Percentiles rank a stretch among this genome's conserved stretches.
These are phyloP conservation scores for Exocentrus adspersus DNA, from an alignment of 2,888 invertebrate species.

Conservation along the genomic window DNA sequence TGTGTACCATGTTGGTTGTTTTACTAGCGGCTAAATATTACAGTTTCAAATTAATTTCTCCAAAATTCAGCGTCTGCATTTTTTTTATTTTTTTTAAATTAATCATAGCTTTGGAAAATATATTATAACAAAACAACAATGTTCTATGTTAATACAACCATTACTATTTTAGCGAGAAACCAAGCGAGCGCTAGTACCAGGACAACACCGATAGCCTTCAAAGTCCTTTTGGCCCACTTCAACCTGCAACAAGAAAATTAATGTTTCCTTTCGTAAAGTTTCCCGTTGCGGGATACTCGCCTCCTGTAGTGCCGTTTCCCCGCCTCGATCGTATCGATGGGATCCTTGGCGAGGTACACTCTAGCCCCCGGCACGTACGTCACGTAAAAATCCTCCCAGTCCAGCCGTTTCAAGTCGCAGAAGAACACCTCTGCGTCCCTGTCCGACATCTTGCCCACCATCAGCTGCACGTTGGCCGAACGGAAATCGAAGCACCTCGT, in stretches of 20 bases:
- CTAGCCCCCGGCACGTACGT: conserved; percentile 80
- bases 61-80: too few relatives aligned
- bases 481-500: not conserved
- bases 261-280: too few relatives aligned
- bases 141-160: too few relatives aligned
- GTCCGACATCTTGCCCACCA: not conserved
- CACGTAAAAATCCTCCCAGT: conserved; percentile 79
- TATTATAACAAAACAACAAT: too few relatives aligned
- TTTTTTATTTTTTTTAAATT: too few relatives aligned
- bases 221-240: conserved; percentile 34
- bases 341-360: conserved; percentile 82
- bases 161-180: too few relatives aligned
- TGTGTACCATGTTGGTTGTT: too few relatives aligned
- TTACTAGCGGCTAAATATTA: too few relatives aligned
- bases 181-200: conserved; percentile 32
- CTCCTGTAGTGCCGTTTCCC: conserved; percentile 60
- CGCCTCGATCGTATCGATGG: conserved; percentile 72
- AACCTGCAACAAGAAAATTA: conserved; percentile 32
- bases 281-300: too few relatives aligned
- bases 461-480: not conserved
- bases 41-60: too few relatives aligned
- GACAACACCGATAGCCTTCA: conserved; percentile 28
- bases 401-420: conserved; percentile 77
- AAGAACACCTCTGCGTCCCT: conserved; percentile 68
- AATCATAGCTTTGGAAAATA: too few relatives aligned